These are phyloP conservation scores for Nipponia nippon DNA, from an alignment of 2,113 vertebrate genomes.

Conservation along the genomic window DNA sequence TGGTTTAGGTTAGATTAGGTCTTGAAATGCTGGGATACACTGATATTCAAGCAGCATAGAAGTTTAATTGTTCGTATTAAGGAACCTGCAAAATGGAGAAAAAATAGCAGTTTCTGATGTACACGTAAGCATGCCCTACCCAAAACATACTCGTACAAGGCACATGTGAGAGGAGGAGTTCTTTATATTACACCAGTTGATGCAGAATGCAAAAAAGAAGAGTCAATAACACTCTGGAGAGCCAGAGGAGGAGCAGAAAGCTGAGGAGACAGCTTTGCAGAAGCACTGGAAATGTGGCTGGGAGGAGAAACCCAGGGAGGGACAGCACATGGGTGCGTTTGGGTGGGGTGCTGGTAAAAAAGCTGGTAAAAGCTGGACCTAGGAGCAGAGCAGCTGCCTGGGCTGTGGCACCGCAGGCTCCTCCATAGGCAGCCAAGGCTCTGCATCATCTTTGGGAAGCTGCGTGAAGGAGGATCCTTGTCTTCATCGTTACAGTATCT, in stretches of 20 bases:
- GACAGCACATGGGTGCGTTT: accelerated
- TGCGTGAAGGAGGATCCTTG: background rate
- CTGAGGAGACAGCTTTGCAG: background rate
- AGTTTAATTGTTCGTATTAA: background rate
- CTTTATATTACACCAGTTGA: background rate
- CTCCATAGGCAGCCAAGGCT: background rate
- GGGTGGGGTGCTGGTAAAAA: background rate
- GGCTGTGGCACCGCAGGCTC: background rate
- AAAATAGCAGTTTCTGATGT: background rate
- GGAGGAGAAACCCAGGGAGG: background rate
- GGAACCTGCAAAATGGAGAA: background rate
- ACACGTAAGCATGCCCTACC: background rate
- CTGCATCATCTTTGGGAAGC: background rate
- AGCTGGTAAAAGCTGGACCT: background rate
- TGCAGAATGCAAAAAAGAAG: background rate
- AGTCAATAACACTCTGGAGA: background rate
- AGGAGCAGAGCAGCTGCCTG: background rate
- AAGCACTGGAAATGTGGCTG: background rate
- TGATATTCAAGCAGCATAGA: background rate
- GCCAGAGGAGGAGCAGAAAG: background rate
- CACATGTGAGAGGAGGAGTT: accelerated
- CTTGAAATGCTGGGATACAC: background rate
- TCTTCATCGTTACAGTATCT: background rate
- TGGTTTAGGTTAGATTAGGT: background rate
- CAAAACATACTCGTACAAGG: background rate